Percentiles rank a stretch among this genome's conserved stretches.
Evolutionary conservation across 2,113 vertebrate species (phyloP).

Genomic region (Atlantisia rogersi): DNA sequence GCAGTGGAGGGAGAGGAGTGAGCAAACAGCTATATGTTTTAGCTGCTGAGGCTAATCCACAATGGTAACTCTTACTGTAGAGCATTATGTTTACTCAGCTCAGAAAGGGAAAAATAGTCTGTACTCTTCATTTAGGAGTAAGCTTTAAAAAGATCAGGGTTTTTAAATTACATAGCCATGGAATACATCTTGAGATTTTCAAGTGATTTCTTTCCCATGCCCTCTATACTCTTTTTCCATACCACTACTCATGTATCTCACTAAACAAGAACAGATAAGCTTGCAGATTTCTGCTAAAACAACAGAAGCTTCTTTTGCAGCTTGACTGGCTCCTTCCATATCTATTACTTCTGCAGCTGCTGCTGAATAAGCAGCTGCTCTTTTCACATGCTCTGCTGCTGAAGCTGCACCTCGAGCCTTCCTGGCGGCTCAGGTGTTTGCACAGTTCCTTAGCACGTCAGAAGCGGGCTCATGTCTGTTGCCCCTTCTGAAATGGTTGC

Average conservation of each 20-base stretch:
- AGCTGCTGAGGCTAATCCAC: no score
- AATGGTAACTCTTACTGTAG: not conserved
- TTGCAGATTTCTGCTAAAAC: slow-evolving; percentile 38
- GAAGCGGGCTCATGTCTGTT: not conserved
- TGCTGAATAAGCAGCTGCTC: slow-evolving; percentile 49
- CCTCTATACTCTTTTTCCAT: not conserved
- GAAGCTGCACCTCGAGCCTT: not conserved
- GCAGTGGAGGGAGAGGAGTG: no score
- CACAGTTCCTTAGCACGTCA: not conserved
- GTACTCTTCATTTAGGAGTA: not conserved
- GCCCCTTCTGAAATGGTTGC: not conserved
- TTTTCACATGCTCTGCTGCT: slow-evolving; percentile 3
- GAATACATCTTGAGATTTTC: not conserved
- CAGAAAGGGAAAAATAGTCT: not conserved
- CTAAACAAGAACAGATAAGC: not conserved
- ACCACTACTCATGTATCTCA: not conserved
- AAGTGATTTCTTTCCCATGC: not conserved
- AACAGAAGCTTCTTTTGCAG: slow-evolving; percentile 55
- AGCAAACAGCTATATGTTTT: no score
- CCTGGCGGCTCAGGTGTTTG: not conserved
- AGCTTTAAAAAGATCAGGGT: not conserved
- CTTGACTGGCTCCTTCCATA: not conserved
- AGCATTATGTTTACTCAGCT: not conserved
- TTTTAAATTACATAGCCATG: not conserved
- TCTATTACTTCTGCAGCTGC: slow-evolving; percentile 50